Base-by-base conservation (phyloP, 2,797 vertebrate genomes). In the Hydrocynus forskahlii region DNA sequence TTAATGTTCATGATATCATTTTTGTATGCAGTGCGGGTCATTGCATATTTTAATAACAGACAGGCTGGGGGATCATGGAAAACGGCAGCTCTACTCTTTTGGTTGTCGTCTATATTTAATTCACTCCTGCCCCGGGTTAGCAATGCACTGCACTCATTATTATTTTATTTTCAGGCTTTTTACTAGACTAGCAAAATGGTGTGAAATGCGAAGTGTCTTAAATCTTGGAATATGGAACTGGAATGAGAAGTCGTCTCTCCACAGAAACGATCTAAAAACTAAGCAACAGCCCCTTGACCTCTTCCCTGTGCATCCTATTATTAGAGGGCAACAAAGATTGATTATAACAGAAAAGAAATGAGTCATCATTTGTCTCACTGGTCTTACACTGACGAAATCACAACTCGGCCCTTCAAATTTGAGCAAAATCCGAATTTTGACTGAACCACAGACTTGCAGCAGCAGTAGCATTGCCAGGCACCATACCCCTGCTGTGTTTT, bases 1-100 rank as follows among this genome's bases (percentile, higher is more conserved):
- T 40, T 75, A 84, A 87, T 83, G 85, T 84, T 87, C 83, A 87
- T 86, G 82, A 89, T 86, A 89, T 87, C 85, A 86, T 84, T 85
- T 86, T 71, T 84, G 85, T 85, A 78, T 84, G 82, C 74, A 78
- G 80, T 78, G 69, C 35, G 85, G 85, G 85, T 89, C 88, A 85
- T 74, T 87, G 86, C 85, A 84, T 85, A 86, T 89, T 87, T 87
- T 85, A 89, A 84, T 86, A 84, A 84, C 60, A 84, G 84, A 66
- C 80, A 82, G 78, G 73, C 81, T 76, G 79, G 10, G 82, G 66
- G 81, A 84, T 81, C 64, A 75, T 83, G 70, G 71, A 79, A 86
- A 84, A 79, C 75, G 72, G 82, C 82, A 83, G 76, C 75, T 79
- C 75, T 81, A 68, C 83, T 80, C 81, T 82, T 85, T 63, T 72